A percentile compares a stretch with the other conserved stretches of the same genome.
These are phyloP conservation scores for Hyalella azteca DNA, from an alignment of 2,888 invertebrate genomes.

Conservation along the genomic window DNA sequence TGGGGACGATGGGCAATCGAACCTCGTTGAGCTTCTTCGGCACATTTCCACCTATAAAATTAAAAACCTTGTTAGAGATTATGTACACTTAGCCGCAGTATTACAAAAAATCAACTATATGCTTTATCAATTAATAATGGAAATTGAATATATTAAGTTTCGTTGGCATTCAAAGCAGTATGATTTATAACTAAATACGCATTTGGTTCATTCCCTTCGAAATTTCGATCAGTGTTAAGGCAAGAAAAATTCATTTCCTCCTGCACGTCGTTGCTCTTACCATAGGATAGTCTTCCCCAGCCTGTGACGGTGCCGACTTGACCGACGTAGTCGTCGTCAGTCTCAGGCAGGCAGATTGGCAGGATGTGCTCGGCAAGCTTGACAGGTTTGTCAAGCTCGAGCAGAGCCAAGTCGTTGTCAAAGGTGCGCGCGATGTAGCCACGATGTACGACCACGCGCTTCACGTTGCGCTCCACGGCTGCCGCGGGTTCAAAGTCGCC, in stretches of 20 bases:
- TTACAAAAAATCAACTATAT: too few relatives aligned
- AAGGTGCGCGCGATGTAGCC: conserved; percentile 89
- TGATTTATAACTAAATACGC: too few relatives aligned
- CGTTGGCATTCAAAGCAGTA: too few relatives aligned
- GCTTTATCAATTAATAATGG: too few relatives aligned
- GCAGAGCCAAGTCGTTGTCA: conserved; percentile 86
- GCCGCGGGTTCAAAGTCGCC: conserved; percentile 73
- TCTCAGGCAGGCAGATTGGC: conserved; percentile 84
- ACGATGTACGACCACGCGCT: conserved; percentile 84
- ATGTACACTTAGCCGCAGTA: too few relatives aligned
- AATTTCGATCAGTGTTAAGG: too few relatives aligned
- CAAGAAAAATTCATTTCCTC: too few relatives aligned
- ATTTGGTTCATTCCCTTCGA: too few relatives aligned
- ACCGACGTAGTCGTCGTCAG: conserved; percentile 77
- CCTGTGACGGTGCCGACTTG: conserved; percentile 88
- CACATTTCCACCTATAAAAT: conserved; percentile 74
- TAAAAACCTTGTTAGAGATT: too few relatives aligned
- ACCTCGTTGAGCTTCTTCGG: conserved; percentile 90
- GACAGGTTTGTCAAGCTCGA: conserved; percentile 83
- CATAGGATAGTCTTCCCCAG: conserved; percentile 89
- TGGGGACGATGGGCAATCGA: conserved; percentile 87
- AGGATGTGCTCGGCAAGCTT: conserved; percentile 87
- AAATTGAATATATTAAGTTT: too few relatives aligned
- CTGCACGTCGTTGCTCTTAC: conserved; percentile 62
- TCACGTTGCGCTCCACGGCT: conserved; percentile 78